Conservation (phyloP, 2,797 vertebrate species). For the Sebastes hubbsi region DNA sequence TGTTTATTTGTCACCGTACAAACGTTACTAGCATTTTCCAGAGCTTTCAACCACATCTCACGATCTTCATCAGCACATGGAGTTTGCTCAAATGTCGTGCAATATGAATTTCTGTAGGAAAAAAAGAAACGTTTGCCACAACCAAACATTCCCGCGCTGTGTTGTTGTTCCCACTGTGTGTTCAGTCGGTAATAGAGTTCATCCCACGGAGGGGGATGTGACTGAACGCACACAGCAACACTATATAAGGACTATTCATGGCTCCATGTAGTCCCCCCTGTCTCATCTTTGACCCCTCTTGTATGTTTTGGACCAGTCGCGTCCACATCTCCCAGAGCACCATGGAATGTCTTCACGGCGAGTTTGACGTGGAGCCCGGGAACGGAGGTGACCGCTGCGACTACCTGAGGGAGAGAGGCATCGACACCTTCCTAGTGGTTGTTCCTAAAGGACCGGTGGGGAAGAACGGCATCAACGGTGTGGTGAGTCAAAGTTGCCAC, state of each 20-base stretch:
- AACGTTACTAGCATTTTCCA: too few relatives aligned
- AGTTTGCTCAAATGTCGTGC: background rate
- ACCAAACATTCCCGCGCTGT: background rate
- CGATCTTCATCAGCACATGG: background rate
- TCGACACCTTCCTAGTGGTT: slow-evolving; percentile 89
- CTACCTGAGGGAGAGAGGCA: slow-evolving; percentile 91
- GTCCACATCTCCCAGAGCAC: slow-evolving; percentile 96
- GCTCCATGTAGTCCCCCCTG: background rate
- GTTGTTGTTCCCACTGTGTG: background rate
- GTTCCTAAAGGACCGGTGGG: slow-evolving; percentile 85
- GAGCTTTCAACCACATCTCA: background rate
- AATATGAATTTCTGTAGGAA: background rate
- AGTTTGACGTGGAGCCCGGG: slow-evolving; percentile 92
- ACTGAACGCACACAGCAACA: background rate
- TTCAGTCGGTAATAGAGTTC: background rate
- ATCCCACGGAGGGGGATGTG: background rate
- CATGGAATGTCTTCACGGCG: slow-evolving; percentile 91
- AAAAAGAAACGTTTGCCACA: background rate
- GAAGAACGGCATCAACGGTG: slow-evolving; percentile 88
- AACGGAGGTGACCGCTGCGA: slow-evolving; percentile 91
- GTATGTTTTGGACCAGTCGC: slow-evolving; percentile 76
- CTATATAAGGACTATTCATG: background rate
- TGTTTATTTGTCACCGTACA: too few relatives aligned
- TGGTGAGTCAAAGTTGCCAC: slow-evolving; percentile 80
- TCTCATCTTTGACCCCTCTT: slow-evolving; percentile 8